phyloP scores from a whole-genome alignment of 2,888 invertebrate species.

The Pediacus dermestoides region DNA sequence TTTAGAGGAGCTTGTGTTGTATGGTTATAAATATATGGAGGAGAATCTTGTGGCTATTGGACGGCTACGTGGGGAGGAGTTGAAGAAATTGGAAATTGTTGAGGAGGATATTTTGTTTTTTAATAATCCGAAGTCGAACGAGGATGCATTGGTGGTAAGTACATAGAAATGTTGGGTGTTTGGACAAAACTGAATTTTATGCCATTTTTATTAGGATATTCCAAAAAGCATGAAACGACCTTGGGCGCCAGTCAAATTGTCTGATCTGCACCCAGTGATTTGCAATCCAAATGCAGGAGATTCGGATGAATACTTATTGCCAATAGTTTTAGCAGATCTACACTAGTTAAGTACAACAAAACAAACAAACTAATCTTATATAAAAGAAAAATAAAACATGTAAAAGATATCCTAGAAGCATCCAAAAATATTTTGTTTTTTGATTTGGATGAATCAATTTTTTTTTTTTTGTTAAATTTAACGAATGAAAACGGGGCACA shows the following conservation, averaged over 20 bases:
- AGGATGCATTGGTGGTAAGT: slow-evolving; percentile 18
- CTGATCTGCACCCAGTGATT: slow-evolving; percentile 56
- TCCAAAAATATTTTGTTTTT: no score
- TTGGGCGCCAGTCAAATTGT: slow-evolving; percentile 56
- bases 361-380: no score
- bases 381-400: no score
- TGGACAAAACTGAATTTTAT: neutral
- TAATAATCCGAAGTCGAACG: slow-evolving; percentile 4
- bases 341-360: slow-evolving; percentile 47
- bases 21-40: slow-evolving; percentile 58
- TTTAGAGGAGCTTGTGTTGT: slow-evolving; percentile 57
- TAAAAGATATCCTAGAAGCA: no score
- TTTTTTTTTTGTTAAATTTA: slow-evolving; percentile 8
- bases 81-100: slow-evolving; percentile 58
- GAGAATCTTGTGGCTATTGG: slow-evolving; percentile 64
- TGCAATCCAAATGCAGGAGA: slow-evolving; percentile 53
- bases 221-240: slow-evolving; percentile 54
- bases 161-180: neutral
- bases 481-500: no score
- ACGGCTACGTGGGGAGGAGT: slow-evolving; percentile 55
- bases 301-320: slow-evolving; percentile 58
- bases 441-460: no score
- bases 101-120: slow-evolving; percentile 49
- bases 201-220: slow-evolving; percentile 50
- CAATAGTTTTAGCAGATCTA: slow-evolving; percentile 55